Evolutionary conservation across 2,888 invertebrate genomes (phyloP).

Genomic region (Elegia similella): DNA sequence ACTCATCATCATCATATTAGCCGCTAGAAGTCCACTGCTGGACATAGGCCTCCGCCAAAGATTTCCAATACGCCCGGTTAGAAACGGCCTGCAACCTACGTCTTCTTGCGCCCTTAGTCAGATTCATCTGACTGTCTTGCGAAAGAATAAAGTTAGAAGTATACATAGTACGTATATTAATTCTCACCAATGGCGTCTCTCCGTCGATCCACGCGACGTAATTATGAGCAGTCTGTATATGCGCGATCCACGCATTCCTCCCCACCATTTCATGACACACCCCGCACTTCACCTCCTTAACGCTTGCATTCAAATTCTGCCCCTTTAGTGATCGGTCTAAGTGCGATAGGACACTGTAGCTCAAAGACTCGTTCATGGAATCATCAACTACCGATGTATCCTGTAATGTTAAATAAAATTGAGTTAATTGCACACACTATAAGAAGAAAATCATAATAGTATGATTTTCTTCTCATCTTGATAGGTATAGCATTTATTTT

Average conservation of each 20-base stretch:
- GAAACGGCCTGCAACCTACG: too few species aligned
- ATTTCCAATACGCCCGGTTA: too few species aligned
- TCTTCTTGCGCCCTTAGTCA: too few species aligned
- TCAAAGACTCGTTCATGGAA: background rate
- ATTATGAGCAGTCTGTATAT: slow-evolving; percentile 27
- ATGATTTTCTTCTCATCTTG: too few species aligned
- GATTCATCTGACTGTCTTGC: too few species aligned
- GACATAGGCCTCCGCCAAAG: too few species aligned
- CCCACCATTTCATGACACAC: slow-evolving; percentile 15
- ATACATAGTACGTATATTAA: too few species aligned
- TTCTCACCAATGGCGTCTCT: slow-evolving; percentile 28
- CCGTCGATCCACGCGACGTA: slow-evolving; percentile 36
- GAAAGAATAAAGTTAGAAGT: too few species aligned
- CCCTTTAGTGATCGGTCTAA: background rate
- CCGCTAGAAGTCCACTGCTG: too few species aligned
- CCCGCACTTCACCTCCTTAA: slow-evolving; percentile 12
- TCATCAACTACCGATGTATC: background rate
- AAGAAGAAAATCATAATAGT: too few species aligned
- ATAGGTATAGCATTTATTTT: too few species aligned
- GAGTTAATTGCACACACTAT: background rate
- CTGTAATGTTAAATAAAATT: background rate
- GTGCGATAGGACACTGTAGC: slow-evolving; percentile 1
- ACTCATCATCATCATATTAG: too few species aligned
- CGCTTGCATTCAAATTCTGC: background rate
- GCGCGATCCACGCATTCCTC: slow-evolving; percentile 6